phyloP scores from a whole-genome alignment of 2,797 vertebrate species.

The Thamnophis elegans region DNA sequence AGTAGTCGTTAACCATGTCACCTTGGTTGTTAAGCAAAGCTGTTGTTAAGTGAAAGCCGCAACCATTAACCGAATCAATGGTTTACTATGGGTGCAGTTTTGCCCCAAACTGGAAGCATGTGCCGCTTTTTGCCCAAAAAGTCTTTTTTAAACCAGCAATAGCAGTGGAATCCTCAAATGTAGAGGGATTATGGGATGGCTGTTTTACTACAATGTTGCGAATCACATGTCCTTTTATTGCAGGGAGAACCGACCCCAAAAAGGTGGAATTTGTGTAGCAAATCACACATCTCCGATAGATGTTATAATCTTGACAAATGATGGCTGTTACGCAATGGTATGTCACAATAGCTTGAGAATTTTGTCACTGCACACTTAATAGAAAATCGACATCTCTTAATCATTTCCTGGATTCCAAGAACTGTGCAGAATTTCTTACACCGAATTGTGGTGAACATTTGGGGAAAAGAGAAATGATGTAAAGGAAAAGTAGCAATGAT shows the following conservation, averaged over 20 bases:
- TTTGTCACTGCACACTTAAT: background rate
- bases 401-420: background rate
- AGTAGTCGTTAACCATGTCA: no score
- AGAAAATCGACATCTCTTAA: no score
- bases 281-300: conserved; percentile 97
- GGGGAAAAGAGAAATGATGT: background rate
- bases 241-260: conserved; percentile 90
- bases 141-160: no score
- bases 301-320: conserved; percentile 89
- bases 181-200: no score
- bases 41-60: no score
- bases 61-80: no score
- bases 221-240: conserved; percentile 43
- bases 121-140: no score
- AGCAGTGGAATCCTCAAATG: no score
- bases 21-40: no score
- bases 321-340: conserved; percentile 98
- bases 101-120: no score
- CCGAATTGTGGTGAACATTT: background rate
- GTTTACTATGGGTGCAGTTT: no score
- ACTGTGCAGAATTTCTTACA: background rate
- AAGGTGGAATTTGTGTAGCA: conserved; percentile 95
- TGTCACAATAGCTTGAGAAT: conserved; percentile 31
- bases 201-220: background rate
- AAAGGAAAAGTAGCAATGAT: background rate